Conservation (phyloP, 2,888 invertebrate genomes). For the Nomada goodeniana region DNA sequence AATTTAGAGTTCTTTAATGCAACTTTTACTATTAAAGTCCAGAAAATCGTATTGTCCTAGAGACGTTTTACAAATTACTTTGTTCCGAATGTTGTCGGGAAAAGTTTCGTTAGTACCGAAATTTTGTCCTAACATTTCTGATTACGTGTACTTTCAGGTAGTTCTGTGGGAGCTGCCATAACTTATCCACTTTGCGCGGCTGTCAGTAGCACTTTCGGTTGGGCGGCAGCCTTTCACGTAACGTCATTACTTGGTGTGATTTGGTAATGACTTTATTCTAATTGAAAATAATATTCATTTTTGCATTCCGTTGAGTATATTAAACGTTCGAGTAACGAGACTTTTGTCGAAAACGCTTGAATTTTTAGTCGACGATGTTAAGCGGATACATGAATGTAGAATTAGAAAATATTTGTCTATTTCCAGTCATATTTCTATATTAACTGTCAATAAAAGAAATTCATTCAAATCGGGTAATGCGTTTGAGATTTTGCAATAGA, state of each 20-base stretch:
- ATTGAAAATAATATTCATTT: background rate
- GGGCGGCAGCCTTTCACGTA: slow-evolving; percentile 90
- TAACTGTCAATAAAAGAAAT: no score
- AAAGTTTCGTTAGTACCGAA: no score
- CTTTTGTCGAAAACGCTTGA: background rate
- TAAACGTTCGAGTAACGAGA: background rate
- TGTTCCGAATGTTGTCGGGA: no score
- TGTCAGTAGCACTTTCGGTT: slow-evolving; percentile 88
- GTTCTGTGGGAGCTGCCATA: slow-evolving; percentile 88
- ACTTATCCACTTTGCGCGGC: slow-evolving; percentile 90
- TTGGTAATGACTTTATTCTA: slow-evolving; percentile 85
- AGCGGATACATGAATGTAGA: background rate
- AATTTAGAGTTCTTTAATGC: no score
- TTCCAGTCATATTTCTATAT: background rate
- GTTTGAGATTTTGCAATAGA: background rate
- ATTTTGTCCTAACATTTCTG: no score
- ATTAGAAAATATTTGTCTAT: background rate
- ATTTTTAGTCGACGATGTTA: background rate
- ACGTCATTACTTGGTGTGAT: slow-evolving; percentile 87
- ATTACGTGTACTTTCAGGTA: slow-evolving; percentile 82
- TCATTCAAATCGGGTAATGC: background rate
- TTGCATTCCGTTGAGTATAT: background rate
- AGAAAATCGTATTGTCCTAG: no score
- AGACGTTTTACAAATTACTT: no score
- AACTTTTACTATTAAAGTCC: no score